Evolutionary conservation across 2,888 invertebrate genomes (phyloP).

Genomic region (Leucozona laternaria): DNA sequence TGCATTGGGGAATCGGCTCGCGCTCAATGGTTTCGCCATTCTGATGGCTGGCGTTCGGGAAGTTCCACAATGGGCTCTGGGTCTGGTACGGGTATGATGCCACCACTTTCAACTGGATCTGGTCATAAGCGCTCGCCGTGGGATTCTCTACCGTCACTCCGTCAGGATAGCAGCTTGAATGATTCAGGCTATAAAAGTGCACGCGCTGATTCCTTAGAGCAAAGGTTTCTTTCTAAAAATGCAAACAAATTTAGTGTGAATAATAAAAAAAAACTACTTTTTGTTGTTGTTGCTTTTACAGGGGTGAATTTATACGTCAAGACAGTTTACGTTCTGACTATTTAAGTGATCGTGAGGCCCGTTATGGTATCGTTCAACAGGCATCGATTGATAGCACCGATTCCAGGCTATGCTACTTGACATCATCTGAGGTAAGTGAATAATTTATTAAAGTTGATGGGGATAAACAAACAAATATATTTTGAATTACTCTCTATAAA

Average conservation of each 20-base stretch:
- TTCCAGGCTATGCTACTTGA: conserved; percentile 96
- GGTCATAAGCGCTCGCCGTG: conserved; percentile 92
- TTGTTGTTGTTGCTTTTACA: conserved; percentile 81
- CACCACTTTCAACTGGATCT: conserved; percentile 83
- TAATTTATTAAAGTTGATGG: not conserved
- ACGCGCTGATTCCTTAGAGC: conserved; percentile 93
- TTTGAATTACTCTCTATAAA: no score
- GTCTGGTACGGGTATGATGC: conserved; percentile 85
- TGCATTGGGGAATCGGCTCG: conserved; percentile 95
- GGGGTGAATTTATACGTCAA: conserved; percentile 94
- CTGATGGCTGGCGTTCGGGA: conserved; percentile 93
- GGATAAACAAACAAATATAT: not conserved
- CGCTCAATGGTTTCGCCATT: conserved; percentile 95
- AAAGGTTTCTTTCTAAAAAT: conserved; percentile 86
- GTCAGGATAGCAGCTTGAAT: conserved; percentile 93
- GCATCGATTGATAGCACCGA: conserved; percentile 97
- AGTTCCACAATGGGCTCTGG: conserved; percentile 88
- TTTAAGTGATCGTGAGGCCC: conserved; percentile 94
- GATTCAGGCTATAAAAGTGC: conserved; percentile 95
- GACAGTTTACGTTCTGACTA: conserved; percentile 95
- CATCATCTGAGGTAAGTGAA: conserved; percentile 96
- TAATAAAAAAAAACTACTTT: conserved; percentile 34
- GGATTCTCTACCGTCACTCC: conserved; percentile 93
- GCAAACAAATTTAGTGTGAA: conserved; percentile 1
- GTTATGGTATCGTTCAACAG: conserved; percentile 96